Evolutionary conservation across 2,797 vertebrate genomes (phyloP).

Genomic region (Myripristis jacobus): DNA sequence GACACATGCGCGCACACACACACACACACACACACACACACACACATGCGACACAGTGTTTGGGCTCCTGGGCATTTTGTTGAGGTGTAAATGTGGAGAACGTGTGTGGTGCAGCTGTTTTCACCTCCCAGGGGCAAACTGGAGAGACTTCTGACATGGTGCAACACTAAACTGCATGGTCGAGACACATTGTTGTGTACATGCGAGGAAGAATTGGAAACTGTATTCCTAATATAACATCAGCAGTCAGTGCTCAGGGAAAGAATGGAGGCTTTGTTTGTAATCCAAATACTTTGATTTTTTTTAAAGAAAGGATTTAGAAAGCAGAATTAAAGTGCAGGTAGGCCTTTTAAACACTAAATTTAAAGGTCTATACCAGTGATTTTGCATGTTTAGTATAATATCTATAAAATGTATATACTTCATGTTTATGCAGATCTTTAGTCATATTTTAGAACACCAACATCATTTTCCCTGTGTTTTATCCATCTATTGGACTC

Average conservation of each 20-base stretch:
- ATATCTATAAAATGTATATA: no score
- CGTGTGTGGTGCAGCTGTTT: conserved; percentile 22
- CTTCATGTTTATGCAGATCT: no score
- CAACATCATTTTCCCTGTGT: no score
- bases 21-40: conserved; percentile 34
- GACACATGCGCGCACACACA: conserved; percentile 15
- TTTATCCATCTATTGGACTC: no score
- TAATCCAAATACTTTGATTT: no score
- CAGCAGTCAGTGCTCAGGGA: no score
- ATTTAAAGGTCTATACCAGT: no score
- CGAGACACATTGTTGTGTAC: conserved; percentile 1
- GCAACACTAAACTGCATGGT: background rate
- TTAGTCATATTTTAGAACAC: no score
- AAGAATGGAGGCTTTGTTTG: no score
- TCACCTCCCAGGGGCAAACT: conserved; percentile 19
- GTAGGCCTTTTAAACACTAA: no score
- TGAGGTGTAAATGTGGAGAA: conserved; percentile 71
- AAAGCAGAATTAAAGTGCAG: background rate
- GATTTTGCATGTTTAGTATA: no score
- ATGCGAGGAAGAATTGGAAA: background rate
- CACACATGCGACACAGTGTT: conserved; percentile 24
- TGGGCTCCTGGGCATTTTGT: conserved; percentile 30
- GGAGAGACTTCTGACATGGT: conserved; percentile 12
- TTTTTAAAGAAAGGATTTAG: background rate
- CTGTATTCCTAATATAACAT: no score